Percentiles rank a stretch among this genome's conserved stretches.
phyloP scores from a whole-genome alignment of 2,888 invertebrate genomes.

The Chalcis sispes region DNA sequence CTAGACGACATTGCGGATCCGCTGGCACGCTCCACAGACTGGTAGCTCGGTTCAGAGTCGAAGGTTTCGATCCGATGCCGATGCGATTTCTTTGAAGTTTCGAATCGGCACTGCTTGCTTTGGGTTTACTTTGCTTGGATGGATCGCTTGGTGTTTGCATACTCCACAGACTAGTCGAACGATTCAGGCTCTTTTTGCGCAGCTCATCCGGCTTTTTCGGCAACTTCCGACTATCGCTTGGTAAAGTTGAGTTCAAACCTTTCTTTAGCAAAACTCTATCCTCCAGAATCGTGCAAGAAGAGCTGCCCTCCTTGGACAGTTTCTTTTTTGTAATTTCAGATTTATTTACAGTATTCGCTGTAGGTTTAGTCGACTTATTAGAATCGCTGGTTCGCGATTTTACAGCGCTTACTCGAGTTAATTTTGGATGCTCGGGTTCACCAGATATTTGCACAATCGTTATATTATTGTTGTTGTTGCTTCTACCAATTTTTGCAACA shows the following conservation, averaged over 20 bases:
- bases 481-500: not conserved
- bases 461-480: conserved; percentile 52
- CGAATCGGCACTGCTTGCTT: conserved; percentile 36
- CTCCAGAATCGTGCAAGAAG: conserved; percentile 72
- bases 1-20: conserved; percentile 56
- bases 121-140: conserved; percentile 19
- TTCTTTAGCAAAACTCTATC: conserved; percentile 72
- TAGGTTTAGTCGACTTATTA: not conserved
- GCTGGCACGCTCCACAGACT: conserved; percentile 71
- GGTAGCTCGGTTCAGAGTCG: conserved; percentile 67
- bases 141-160: conserved; percentile 55
- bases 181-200: conserved; percentile 67
- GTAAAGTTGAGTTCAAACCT: conserved; percentile 61
- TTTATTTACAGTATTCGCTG: not conserved
- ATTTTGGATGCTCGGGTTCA: conserved; percentile 17
- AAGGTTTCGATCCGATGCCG: not conserved
- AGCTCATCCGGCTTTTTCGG: conserved; percentile 68
- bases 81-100: conserved; percentile 27
- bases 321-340: conserved; percentile 60
- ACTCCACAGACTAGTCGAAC: conserved; percentile 69
- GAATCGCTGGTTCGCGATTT: conserved; percentile 14
- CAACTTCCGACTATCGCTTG: conserved; percentile 48
- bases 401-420: not conserved
- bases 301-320: conserved; percentile 57
- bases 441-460: conserved; percentile 61